These are phyloP conservation scores for Tetragonula clypearis DNA, from an alignment of 1,140 invertebrate species.

Conservation along the genomic window DNA sequence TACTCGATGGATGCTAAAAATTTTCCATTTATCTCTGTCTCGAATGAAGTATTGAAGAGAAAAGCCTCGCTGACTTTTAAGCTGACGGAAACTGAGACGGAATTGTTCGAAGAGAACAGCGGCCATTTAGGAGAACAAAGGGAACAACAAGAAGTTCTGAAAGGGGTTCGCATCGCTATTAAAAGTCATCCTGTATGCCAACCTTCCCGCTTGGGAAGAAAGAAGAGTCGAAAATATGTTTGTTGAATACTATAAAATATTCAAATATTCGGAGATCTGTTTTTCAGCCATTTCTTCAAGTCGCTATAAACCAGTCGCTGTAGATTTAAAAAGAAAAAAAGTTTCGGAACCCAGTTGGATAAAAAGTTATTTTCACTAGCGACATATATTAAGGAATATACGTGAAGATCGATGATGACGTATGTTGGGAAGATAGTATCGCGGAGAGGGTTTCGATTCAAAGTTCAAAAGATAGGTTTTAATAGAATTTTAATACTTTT, in stretches of 20 bases:
- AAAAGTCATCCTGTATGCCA: not conserved
- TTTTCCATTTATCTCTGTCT: not conserved
- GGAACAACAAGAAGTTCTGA: not conserved
- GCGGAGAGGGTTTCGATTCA: not conserved
- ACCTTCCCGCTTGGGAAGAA: too few relatives aligned
- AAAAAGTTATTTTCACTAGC: not conserved
- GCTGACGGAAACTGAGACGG: too few relatives aligned
- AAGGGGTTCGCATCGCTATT: too few relatives aligned
- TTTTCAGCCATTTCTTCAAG: not conserved
- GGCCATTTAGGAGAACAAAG: not conserved
- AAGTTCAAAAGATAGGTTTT: not conserved
- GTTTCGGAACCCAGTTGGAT: too few relatives aligned
- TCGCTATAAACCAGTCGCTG: not conserved
- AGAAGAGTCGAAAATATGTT: not conserved
- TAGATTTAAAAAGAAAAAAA: not conserved
- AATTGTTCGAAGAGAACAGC: constrained; percentile 1
- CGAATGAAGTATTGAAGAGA: not conserved
- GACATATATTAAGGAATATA: not conserved
- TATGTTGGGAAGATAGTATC: not conserved
- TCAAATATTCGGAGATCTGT: not conserved
- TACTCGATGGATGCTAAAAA: not conserved
- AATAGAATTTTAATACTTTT: not conserved
- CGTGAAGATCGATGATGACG: not conserved
- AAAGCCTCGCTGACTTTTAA: not conserved
- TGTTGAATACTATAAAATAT: not conserved